phyloP scores from a whole-genome alignment of 2,113 vertebrate genomes.

The Falcunculus frontatus region DNA sequence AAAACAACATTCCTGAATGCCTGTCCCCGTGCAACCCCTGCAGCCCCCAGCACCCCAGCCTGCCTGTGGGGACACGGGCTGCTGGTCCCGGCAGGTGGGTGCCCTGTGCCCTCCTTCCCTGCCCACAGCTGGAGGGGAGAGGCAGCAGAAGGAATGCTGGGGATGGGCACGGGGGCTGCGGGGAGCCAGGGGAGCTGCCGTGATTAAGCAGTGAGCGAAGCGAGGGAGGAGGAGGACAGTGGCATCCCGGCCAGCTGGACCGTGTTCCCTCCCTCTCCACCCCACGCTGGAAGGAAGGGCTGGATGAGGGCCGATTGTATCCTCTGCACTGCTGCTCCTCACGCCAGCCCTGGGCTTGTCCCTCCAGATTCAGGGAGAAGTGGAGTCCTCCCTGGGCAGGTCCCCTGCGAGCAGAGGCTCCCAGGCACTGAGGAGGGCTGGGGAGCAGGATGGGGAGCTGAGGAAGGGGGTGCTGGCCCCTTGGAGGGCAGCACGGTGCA shows the following conservation, averaged over 20 bases:
- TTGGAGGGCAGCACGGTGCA: neutral
- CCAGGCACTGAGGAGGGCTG: neutral
- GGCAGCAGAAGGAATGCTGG: neutral
- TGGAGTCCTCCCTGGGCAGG: neutral
- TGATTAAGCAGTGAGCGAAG: neutral
- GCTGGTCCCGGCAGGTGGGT: accelerated
- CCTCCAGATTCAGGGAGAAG: accelerated
- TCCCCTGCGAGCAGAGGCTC: neutral
- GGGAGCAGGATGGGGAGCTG: neutral
- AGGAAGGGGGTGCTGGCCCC: neutral
- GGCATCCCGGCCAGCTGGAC: neutral
- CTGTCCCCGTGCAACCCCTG: neutral
- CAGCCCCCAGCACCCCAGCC: neutral
- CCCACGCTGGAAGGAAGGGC: neutral
- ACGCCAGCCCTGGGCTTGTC: neutral
- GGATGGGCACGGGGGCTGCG: neutral
- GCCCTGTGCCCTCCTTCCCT: neutral
- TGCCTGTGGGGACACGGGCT: neutral
- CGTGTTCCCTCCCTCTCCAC: neutral
- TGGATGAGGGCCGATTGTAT: neutral
- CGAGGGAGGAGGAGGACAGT: neutral
- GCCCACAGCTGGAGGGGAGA: neutral
- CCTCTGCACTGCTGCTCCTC: neutral
- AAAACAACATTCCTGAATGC: constrained; percentile 28
- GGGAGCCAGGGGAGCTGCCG: neutral